Conservation (phyloP, 2,113 vertebrate species). For the Callospermophilus lateralis region DNA sequence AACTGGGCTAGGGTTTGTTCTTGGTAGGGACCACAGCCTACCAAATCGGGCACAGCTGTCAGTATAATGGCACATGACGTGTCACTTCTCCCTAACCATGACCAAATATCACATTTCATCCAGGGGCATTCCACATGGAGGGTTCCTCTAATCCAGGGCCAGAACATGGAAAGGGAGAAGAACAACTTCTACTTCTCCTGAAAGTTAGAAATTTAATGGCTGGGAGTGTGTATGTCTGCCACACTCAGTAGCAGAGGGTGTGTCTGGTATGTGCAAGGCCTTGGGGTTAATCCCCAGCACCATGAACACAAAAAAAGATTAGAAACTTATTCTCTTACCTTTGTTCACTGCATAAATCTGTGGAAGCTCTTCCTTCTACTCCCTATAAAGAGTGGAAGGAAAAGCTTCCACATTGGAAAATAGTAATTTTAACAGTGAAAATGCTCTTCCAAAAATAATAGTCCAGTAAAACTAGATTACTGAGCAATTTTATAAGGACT, state of each 20-base stretch:
- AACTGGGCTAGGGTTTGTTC: neutral
- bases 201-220: neutral
- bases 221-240: neutral
- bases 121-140: neutral
- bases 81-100: neutral
- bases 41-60: neutral
- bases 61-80: neutral
- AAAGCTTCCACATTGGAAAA: neutral
- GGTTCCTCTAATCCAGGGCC: neutral
- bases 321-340: neutral
- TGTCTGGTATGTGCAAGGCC: neutral
- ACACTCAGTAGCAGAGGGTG: neutral
- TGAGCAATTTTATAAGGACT: conserved; percentile 39
- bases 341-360: neutral
- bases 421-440: neutral
- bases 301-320: neutral
- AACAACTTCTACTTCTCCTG: neutral
- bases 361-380: neutral
- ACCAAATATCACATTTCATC: neutral
- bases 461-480: conserved; percentile 35
- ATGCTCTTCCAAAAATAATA: conserved; percentile 40
- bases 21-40: neutral
- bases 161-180: neutral
- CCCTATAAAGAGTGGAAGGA: neutral
- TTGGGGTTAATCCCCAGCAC: neutral